Percentiles rank a stretch among this genome's conserved stretches.
phyloP scores from a whole-genome alignment of 2,888 invertebrate genomes.

The Netelia inedita region DNA sequence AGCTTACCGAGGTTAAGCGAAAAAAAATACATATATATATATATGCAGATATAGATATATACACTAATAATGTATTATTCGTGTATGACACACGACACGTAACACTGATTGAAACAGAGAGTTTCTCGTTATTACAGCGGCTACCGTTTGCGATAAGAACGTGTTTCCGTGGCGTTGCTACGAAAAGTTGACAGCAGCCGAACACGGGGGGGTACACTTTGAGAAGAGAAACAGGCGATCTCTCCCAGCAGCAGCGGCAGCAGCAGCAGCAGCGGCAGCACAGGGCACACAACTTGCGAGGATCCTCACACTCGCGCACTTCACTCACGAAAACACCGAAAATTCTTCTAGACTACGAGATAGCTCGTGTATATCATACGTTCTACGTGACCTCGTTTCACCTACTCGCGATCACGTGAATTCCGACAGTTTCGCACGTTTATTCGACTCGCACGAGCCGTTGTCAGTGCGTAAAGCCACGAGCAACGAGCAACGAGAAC shows the following conservation, averaged over 20 bases:
- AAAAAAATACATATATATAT: conserved; percentile 16
- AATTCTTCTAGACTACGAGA: conserved; percentile 1
- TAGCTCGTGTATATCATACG: not conserved
- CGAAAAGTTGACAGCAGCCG: conserved; percentile 59
- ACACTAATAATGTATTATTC: conserved; percentile 28
- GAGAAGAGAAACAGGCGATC: conserved; percentile 61
- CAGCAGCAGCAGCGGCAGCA: conserved; percentile 64
- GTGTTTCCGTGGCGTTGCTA: conserved; percentile 6
- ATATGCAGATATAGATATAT: not conserved
- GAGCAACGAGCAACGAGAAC: conserved; percentile 75
- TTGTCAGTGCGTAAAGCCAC: conserved; percentile 73
- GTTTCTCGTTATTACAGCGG: conserved; percentile 5
- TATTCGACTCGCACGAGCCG: conserved; percentile 64
- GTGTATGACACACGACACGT: conserved; percentile 47
- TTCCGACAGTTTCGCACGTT: conserved; percentile 23
- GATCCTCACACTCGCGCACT: conserved; percentile 54
- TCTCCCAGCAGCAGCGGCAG: conserved; percentile 33
- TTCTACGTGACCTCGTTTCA: conserved; percentile 18
- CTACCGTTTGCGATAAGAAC: not conserved
- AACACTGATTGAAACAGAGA: conserved; percentile 25
- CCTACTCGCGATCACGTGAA: conserved; percentile 18
- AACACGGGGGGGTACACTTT: conserved; percentile 59
- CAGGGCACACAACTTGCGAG: conserved; percentile 59
- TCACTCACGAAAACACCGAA: conserved; percentile 50
- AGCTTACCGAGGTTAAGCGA: conserved; percentile 50